Percentiles rank a stretch among this genome's conserved stretches.
Conservation (phyloP, 2,797 vertebrate species). For the Scarus forsteni region DNA sequence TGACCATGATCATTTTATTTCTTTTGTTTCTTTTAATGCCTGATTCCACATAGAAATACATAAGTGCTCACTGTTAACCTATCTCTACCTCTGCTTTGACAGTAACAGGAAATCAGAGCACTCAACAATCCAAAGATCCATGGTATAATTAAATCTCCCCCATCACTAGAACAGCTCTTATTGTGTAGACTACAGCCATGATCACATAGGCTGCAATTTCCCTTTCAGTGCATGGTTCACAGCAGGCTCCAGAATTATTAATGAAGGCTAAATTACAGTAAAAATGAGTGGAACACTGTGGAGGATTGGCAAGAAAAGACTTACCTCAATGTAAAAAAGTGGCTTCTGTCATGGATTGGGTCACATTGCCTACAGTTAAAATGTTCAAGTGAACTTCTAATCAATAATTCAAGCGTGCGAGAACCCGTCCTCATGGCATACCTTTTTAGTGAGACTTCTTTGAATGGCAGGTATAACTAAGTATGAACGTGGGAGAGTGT, state of each 20-base stretch:
- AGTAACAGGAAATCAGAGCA: conserved; percentile 9
- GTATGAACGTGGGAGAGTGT: conserved; percentile 9
- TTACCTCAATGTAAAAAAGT: conserved; percentile 3
- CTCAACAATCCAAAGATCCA: conserved; percentile 1
- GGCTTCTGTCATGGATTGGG: conserved; percentile 39
- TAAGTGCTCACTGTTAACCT: not conserved
- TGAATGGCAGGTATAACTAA: conserved; percentile 44
- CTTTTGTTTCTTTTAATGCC: too few relatives aligned
- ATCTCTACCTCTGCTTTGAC: not conserved
- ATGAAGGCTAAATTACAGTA: conserved; percentile 4
- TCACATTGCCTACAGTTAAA: conserved; percentile 51
- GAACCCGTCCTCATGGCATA: conserved; percentile 46
- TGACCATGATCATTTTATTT: too few relatives aligned
- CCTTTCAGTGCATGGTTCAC: conserved; percentile 1
- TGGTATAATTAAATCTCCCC: conserved; percentile 9
- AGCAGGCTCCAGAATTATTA: not conserved
- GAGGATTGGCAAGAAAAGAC: not conserved
- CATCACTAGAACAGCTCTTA: not conserved
- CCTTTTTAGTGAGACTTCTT: conserved; percentile 51
- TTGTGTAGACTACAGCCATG: conserved; percentile 6
- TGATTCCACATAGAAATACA: not conserved
- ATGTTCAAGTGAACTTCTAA: conserved; percentile 55
- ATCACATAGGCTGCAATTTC: conserved; percentile 15
- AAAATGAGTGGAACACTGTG: conserved; percentile 3
- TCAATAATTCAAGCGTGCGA: conserved; percentile 68